A percentile compares a stretch with the other conserved stretches of the same genome.
Evolutionary conservation across 1,140 invertebrate genomes (phyloP).

Genomic region (Macrobrachium nipponense): DNA sequence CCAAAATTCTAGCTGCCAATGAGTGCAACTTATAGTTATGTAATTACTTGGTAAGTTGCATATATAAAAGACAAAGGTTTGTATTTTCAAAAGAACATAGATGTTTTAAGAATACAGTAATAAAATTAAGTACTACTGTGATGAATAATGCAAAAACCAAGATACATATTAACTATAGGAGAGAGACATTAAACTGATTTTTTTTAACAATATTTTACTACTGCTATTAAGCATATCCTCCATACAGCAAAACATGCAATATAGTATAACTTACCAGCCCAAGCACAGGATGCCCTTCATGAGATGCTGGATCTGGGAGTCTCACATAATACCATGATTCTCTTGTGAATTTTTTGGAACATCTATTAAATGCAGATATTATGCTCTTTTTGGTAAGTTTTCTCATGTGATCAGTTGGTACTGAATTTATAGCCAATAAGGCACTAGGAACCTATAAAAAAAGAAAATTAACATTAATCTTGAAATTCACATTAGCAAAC

Average conservation of each 20-base stretch:
- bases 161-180: too few species aligned
- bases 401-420: constrained; percentile 60
- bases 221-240: too few species aligned
- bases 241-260: too few species aligned
- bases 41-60: too few species aligned
- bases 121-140: too few species aligned
- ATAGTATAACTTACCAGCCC: constrained; percentile 39
- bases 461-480: background rate
- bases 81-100: background rate
- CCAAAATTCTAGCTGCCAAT: too few species aligned
- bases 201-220: too few species aligned
- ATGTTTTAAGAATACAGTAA: background rate
- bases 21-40: too few species aligned
- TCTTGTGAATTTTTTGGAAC: constrained; percentile 29
- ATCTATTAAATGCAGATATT: constrained; percentile 43
- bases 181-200: too few species aligned
- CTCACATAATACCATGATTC: constrained; percentile 62
- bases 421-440: constrained; percentile 39
- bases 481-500: background rate
- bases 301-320: constrained; percentile 49
- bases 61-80: background rate
- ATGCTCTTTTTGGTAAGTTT: constrained; percentile 54
- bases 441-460: constrained; percentile 41
- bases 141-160: too few species aligned
- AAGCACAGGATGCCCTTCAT: constrained; percentile 55